phyloP scores from a whole-genome alignment of 2,113 vertebrate species.

The Anoplopoma fimbria region DNA sequence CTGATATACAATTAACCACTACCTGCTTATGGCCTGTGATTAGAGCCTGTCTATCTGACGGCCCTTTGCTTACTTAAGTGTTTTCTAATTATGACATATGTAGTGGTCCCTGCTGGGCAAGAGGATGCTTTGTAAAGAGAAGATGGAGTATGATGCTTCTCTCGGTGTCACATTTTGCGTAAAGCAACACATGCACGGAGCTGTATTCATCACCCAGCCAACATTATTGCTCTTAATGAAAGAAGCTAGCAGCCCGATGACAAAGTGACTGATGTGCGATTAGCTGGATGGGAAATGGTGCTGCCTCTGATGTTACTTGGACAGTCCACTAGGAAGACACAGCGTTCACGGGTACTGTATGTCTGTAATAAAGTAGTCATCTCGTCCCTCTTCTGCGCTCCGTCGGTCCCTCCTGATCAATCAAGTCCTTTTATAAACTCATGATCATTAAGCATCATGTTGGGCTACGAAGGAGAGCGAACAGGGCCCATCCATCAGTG shows the following conservation, averaged over 20 bases:
- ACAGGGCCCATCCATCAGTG: constrained; percentile 81
- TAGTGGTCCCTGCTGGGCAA: constrained; percentile 90
- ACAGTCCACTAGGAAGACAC: constrained; percentile 72
- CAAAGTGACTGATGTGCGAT: constrained; percentile 93
- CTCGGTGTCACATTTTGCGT: constrained; percentile 78
- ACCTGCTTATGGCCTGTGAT: constrained; percentile 86
- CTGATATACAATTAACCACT: constrained; percentile 87
- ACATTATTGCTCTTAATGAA: constrained; percentile 94
- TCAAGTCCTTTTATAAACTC: constrained; percentile 89
- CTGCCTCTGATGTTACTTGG: constrained; percentile 80
- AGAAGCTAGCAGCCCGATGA: constrained; percentile 90
- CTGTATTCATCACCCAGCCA: constrained; percentile 91
- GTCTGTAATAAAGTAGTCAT: constrained; percentile 91
- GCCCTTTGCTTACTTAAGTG: constrained; percentile 92
- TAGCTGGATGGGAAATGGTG: constrained; percentile 85
- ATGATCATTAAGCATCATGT: constrained; percentile 87
- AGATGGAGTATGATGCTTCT: constrained; percentile 87
- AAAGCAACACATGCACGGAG: constrained; percentile 74
- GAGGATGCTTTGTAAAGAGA: constrained; percentile 92
- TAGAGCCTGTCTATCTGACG: constrained; percentile 81
- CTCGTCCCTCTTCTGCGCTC: constrained; percentile 81
- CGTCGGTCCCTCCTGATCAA: constrained; percentile 85
- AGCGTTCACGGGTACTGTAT: constrained; percentile 64
- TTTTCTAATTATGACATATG: constrained; percentile 99
- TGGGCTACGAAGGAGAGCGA: constrained; percentile 74